A percentile compares a stretch with the other conserved stretches of the same genome.
Conservation (phyloP, 2,888 invertebrate genomes). For the Deilephila porcellus region DNA sequence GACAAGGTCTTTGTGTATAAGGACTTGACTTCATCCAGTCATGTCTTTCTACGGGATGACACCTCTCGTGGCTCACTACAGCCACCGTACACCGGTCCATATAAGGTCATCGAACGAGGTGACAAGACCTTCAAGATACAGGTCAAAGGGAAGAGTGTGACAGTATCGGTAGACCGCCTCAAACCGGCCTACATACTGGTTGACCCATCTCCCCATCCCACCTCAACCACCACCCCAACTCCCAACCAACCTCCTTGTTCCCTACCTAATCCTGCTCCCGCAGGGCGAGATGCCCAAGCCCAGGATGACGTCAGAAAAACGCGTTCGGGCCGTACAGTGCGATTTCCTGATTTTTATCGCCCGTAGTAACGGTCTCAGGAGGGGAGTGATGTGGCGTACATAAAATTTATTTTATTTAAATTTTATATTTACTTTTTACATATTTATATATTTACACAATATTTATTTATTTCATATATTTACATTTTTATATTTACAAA, state of each 20-base stretch:
- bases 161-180: constrained; percentile 11
- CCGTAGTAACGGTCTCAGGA: constrained; percentile 25
- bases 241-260: neutral
- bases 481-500: no score
- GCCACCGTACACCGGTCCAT: constrained; percentile 1
- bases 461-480: no score
- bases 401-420: no score
- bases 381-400: constrained; percentile 18
- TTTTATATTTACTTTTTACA: no score
- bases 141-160: neutral
- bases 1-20: constrained; percentile 30
- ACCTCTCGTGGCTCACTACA: constrained; percentile 3
- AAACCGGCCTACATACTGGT: neutral
- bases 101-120: neutral
- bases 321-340: constrained; percentile 13
- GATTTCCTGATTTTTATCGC: constrained; percentile 13
- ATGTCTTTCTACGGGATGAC: constrained; percentile 33
- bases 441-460: no score
- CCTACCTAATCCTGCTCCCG: no score
- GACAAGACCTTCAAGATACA: neutral
- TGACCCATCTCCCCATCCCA: neutral
- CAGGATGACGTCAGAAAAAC: neutral
- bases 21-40: constrained; percentile 27
- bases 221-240: neutral
- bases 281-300: neutral